Evolutionary conservation across 2,113 vertebrate genomes (phyloP), one percentile per base, ranked within the genome.

Genomic region (Chroicocephalus ridibundus): DNA sequence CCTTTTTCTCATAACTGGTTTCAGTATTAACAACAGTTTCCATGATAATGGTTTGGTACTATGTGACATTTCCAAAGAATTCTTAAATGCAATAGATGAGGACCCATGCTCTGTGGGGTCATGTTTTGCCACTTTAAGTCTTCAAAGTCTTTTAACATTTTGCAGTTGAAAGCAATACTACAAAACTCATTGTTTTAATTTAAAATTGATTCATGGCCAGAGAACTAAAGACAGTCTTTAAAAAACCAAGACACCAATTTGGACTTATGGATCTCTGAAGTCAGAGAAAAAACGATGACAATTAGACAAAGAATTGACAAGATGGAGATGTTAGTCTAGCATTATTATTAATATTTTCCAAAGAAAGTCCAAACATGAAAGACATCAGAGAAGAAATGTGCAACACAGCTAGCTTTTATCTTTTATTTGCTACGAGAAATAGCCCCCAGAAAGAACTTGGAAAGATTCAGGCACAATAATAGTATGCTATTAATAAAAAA

Each of bases 321-420:
- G 69, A 91, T 38, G 58, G 79, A 94, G 44, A 69, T 58, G 38
- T 82, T 84, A 54, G 32, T 51, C 62, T 57, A 70, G 14, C 54
- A 34, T 72, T 86, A 64, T 51, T 94, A 94, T 71, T 74, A 91
- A 81, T 47, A 86, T 83, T 94, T 91, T 93, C 82, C 86, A 92
- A 94, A 86, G 51, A 25, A 90, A 77, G 40, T 81, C 84, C 93
- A 96, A 92, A 96, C 57, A 93, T 86, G 57, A 97, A 97, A 96
- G 88, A 82, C 79, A 95, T 87, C 82, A 87, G 77, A 84, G 61
- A 89, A 96, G 60, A 91, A 86, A 89, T 72, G 80, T 89, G 65
- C 40, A 92, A 86, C 47, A 69, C 40, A 72, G 52, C 10, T 93
- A 94, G 71, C 88, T 95, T 96, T 94, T 85, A 91, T 92, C 88